phyloP scores from a whole-genome alignment of 2,113 vertebrate genomes.

The Vidua chalybeata region DNA sequence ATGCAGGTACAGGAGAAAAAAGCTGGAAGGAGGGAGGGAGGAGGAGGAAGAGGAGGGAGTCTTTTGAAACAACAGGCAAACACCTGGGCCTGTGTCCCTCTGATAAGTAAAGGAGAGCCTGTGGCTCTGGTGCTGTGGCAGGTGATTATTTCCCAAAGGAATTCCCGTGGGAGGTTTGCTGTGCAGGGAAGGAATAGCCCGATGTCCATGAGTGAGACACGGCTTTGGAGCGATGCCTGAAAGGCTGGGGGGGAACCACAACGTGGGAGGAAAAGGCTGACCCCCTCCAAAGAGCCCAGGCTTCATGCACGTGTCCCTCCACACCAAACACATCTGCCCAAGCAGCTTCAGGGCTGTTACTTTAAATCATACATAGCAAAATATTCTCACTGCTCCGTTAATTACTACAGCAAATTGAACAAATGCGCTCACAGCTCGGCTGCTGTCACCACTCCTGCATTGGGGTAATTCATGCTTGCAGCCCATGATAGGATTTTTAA shows the following conservation, averaged over 20 bases:
- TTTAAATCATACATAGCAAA: not conserved
- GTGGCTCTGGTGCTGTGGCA: not conserved
- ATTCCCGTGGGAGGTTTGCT: not conserved
- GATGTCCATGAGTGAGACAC: fast-evolving
- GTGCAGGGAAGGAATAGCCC: not conserved
- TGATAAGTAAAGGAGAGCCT: not conserved
- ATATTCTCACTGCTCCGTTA: conserved; percentile 33
- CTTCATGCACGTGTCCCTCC: not conserved
- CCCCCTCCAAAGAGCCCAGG: not conserved
- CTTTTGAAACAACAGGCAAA: not conserved
- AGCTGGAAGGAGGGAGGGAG: not conserved
- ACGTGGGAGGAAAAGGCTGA: not conserved
- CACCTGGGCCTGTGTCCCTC: not conserved
- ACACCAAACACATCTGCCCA: not conserved
- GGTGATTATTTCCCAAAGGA: not conserved
- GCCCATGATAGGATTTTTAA: conserved; percentile 41
- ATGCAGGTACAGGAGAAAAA: not conserved
- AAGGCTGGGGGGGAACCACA: not conserved
- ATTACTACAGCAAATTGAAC: conserved; percentile 62
- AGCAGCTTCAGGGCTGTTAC: not conserved
- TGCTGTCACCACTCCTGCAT: conserved; percentile 18
- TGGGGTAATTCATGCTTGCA: conserved; percentile 36
- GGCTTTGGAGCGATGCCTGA: fast-evolving
- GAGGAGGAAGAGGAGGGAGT: not conserved
- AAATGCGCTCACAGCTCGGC: conserved; percentile 38